These are phyloP conservation scores for Digitonthophagus gazella DNA, from an alignment of 2,888 invertebrate genomes.

Conservation along the genomic window DNA sequence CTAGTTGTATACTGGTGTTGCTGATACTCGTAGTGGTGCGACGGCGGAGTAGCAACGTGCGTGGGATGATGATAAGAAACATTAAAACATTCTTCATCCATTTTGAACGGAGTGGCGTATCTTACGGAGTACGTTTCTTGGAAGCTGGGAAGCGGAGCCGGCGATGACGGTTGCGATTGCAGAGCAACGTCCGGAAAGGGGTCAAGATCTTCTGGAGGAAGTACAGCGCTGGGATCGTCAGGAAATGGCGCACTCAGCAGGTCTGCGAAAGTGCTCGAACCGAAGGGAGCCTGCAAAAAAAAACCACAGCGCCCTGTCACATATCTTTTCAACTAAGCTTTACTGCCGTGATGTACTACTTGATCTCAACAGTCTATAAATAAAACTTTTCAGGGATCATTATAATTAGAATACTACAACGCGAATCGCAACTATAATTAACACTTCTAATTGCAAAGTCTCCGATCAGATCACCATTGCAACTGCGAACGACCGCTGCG, in stretches of 20 bases:
- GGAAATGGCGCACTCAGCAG: constrained; percentile 72
- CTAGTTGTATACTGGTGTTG: constrained; percentile 58
- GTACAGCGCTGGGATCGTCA: constrained; percentile 67
- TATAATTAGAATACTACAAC: constrained; percentile 32
- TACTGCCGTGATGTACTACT: constrained; percentile 28
- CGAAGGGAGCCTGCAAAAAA: constrained; percentile 71
- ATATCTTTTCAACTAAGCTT: constrained; percentile 16
- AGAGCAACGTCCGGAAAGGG: constrained; percentile 68
- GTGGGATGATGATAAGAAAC: constrained; percentile 59
- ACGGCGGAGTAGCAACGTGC: constrained; percentile 54
- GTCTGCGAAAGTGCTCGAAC: constrained; percentile 75
- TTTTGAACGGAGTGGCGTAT: constrained; percentile 70
- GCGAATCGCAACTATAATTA: constrained; percentile 35
- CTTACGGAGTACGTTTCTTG: constrained; percentile 84
- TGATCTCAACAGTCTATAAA: constrained; percentile 33
- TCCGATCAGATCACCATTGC: constrained; percentile 31
- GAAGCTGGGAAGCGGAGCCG: constrained; percentile 71
- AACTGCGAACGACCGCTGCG: constrained; percentile 22
- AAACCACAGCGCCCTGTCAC: constrained; percentile 35
- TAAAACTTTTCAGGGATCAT: constrained; percentile 31
- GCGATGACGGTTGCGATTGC: constrained; percentile 47
- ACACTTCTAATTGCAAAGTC: constrained; percentile 21
- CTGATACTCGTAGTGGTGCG: constrained; percentile 61
- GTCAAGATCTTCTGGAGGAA: constrained; percentile 67
- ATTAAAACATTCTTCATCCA: constrained; percentile 84